Evolutionary conservation across 2,888 invertebrate species (phyloP).

Genomic region (Hoplodrina blanda): DNA sequence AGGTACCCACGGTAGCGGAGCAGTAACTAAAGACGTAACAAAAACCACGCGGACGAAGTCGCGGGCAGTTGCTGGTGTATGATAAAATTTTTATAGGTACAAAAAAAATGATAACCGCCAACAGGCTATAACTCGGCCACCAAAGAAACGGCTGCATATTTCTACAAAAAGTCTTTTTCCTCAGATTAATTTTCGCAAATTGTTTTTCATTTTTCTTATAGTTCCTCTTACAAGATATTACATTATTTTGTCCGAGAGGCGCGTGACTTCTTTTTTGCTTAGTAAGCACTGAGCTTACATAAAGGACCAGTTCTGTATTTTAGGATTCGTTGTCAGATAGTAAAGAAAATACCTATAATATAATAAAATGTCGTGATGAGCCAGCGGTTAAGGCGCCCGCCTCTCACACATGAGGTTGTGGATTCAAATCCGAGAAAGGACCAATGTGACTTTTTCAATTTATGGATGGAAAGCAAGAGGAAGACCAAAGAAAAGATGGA

Average conservation of each 20-base stretch:
- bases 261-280: not conserved
- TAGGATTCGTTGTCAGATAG: not conserved
- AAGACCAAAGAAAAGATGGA: too few species aligned
- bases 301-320: not conserved
- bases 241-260: slow-evolving; percentile 9
- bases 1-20: too few species aligned
- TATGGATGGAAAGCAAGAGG: too few species aligned
- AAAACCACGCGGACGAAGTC: too few species aligned
- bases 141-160: slow-evolving; percentile 51
- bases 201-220: slow-evolving; percentile 63
- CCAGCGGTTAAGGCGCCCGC: too few species aligned
- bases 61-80: too few species aligned
- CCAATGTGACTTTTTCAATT: too few species aligned
- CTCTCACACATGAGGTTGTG: too few species aligned
- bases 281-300: not conserved
- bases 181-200: slow-evolving; percentile 62
- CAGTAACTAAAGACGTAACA: too few species aligned
- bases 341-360: not conserved
- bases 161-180: slow-evolving; percentile 54
- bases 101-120: not conserved
- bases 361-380: too few species aligned
- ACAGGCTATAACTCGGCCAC: slow-evolving; percentile 1
- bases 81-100: too few species aligned
- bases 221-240: slow-evolving; percentile 49
- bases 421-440: too few species aligned